Conservation (phyloP, 2,888 invertebrate species). For the Omphaloscelis lunosa region DNA sequence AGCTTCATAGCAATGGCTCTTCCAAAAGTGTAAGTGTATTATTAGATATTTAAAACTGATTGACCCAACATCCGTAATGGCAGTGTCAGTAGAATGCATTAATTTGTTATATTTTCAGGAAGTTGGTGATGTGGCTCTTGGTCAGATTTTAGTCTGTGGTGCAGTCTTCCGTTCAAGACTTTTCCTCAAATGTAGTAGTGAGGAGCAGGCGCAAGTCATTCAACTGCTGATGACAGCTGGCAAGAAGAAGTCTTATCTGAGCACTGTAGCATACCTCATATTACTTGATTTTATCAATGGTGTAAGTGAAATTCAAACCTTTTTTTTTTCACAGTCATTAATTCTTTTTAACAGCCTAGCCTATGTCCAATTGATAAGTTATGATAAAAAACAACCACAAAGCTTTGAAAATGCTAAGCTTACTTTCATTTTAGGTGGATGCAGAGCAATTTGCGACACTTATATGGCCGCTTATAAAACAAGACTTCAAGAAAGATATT, state of each 20-base stretch:
- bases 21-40: slow-evolving; percentile 92
- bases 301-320: slow-evolving; percentile 81
- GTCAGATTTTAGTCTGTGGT: slow-evolving; percentile 93
- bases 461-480: slow-evolving; percentile 91
- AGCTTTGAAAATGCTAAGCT: not conserved
- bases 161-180: slow-evolving; percentile 92
- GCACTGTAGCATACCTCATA: slow-evolving; percentile 91
- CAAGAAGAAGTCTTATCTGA: slow-evolving; percentile 91
- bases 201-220: slow-evolving; percentile 85
- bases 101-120: slow-evolving; percentile 87
- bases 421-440: slow-evolving; percentile 82
- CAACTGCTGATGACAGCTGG: slow-evolving; percentile 88
- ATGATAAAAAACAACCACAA: not conserved
- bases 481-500: slow-evolving; percentile 91
- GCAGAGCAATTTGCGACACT: slow-evolving; percentile 89
- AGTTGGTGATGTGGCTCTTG: slow-evolving; percentile 93
- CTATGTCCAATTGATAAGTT: not conserved
- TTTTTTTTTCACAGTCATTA: not conserved
- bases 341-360: not conserved
- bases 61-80: not conserved
- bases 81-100: not conserved
- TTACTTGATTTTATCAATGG: slow-evolving; percentile 91
- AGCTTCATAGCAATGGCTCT: slow-evolving; percentile 92
- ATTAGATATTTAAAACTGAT: not conserved
- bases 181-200: slow-evolving; percentile 86